Conservation (phyloP, 2,797 vertebrate species). For the Pipistrellus nathusii region DNA sequence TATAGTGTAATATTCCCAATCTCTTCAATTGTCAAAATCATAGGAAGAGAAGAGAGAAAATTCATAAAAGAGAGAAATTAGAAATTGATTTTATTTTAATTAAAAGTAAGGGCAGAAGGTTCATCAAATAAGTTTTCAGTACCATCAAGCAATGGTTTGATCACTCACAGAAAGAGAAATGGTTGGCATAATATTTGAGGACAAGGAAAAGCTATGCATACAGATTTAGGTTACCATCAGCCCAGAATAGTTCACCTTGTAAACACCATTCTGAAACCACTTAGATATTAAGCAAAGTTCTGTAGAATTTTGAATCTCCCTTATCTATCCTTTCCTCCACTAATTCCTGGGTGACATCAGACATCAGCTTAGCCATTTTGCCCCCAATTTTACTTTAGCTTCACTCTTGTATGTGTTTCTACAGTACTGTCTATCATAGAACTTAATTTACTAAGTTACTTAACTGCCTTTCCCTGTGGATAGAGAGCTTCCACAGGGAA, state of each 20-base stretch:
- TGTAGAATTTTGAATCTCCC: not conserved
- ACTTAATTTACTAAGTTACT: not conserved
- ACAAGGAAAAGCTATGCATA: not conserved
- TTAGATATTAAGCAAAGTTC: not conserved
- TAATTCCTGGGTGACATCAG: not conserved
- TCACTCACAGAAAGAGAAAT: slow-evolving; percentile 50
- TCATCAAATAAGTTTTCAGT: not conserved
- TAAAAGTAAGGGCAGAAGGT: not conserved
- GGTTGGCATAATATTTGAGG: not conserved
- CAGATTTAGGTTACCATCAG: not conserved
- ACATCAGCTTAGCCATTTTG: not conserved
- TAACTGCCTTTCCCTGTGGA: not conserved
- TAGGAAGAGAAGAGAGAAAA: not conserved
- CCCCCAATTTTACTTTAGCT: not conserved
- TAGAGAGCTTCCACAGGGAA: not conserved
- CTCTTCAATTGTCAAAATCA: not conserved
- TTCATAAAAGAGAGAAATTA: not conserved
- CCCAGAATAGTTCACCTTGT: not conserved
- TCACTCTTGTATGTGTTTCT: not conserved
- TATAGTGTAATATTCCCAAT: not conserved
- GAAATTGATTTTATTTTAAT: slow-evolving; percentile 4
- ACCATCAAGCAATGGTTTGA: not conserved
- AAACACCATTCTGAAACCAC: not conserved
- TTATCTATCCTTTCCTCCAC: not conserved
- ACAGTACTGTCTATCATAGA: not conserved